Evolutionary conservation across 2,797 vertebrate species (phyloP), one percentile per base, ranked within the genome.

Genomic region (Sylvilagus floridanus): DNA sequence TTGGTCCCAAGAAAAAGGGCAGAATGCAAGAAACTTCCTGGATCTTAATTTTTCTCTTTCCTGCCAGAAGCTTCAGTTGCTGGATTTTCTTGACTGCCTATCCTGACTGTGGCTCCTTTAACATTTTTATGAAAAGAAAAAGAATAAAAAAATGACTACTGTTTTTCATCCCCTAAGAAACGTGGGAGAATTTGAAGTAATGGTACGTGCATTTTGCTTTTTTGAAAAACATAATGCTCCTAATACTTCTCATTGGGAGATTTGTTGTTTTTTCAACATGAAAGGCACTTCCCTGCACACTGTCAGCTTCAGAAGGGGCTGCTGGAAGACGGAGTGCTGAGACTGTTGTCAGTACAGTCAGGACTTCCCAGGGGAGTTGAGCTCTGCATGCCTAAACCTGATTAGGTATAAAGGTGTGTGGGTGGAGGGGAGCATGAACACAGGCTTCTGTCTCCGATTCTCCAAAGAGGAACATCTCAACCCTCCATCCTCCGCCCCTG

Each of bases 141-240:
- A 89, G 24, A 63, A 71, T 47, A 47, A 47, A 47, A 63, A 69
- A 63, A 69, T 63, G 28, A 66, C 24, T 78, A 52, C 19, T 71
- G 11, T 30, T 62, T 88, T 66, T 60, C 47, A 77, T 32, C 3
- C 16, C 52, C 47, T 93, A 54, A 69, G 54, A 54, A 91, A 77
- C 52, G 28, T 95, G 5, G 89, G 47, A 91, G 57, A 76, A 84
- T 94, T 91, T 90, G 86, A 95, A 79, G 17, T 71, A 60, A 69
- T 84, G 52, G 0, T 73, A 35, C 71, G 12, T 90, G 35, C 35
- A 81, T 88, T 94, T 91, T 76, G 28, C 60, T 57, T 84, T 82
- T 94, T 26, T 28, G n/a, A 73, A 90, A 93, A 88, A 12, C 21
- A 12, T 37, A 79, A 4, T 77, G 24, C 24, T 78, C 63, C n/a